These are phyloP conservation scores for Lepidochitona cinerea DNA, from an alignment of 2,888 invertebrate genomes.

Conservation along the genomic window DNA sequence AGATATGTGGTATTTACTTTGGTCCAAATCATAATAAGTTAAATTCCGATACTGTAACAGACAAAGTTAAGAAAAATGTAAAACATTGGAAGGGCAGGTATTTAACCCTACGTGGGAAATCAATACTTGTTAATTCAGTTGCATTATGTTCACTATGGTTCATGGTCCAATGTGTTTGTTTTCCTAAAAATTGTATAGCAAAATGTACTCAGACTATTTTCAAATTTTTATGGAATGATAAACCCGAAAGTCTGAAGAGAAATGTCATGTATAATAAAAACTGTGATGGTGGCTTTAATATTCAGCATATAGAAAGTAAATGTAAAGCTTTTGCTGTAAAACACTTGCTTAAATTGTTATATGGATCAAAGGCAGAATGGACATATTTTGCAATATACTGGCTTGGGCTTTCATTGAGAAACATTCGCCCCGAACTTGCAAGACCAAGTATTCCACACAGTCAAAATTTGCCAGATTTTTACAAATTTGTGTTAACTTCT, in stretches of 20 bases:
- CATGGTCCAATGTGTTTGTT: background rate
- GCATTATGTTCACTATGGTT: background rate
- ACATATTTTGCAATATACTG: slow-evolving; percentile 2
- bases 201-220: background rate
- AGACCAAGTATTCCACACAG: background rate
- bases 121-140: background rate
- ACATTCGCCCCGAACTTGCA: background rate
- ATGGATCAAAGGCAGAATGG: slow-evolving; percentile 5
- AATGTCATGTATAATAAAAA: background rate
- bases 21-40: background rate
- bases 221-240: background rate
- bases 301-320: background rate
- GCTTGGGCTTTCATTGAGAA: background rate
- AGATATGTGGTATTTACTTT: background rate
- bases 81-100: background rate
- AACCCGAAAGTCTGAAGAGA: background rate
- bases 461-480: background rate
- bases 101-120: background rate
- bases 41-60: background rate
- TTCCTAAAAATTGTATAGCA: background rate
- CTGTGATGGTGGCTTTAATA: background rate
- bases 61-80: background rate
- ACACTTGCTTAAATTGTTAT: slow-evolving; percentile 2
- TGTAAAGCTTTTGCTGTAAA: background rate
- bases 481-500: background rate